Evolutionary conservation across 2,797 vertebrate species (phyloP), one percentile per base, ranked within the genome.

Genomic region (Avahi laniger): DNA sequence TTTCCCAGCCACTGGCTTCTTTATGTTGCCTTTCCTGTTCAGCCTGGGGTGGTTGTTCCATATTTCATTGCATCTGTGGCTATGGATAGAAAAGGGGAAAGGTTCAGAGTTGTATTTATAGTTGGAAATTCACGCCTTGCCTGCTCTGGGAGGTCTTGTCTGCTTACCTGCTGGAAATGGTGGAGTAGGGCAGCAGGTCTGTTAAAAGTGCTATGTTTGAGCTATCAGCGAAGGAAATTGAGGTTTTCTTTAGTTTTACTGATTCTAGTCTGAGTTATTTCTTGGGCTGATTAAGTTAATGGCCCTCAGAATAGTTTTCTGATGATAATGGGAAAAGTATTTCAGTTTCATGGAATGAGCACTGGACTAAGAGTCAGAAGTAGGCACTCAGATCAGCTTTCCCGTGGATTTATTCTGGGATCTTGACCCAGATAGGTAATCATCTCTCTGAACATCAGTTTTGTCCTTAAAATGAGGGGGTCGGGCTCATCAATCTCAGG

Each of bases 401-500:
- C 7, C 70, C 54, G 78, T 33, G 83, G 41, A 85, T 61, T 91
- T 93, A 17, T 75, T 89, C 88, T 87, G 33, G 88, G 80, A 54
- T 76, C 86, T 72, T 94, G 78, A n/a, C 24, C 54, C 41, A 84
- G 30, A 65, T 86, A 82, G 30, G 7, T 54, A 46, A 33, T 67
- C 52, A 54, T 63, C 59, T 95, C 33, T 95, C 24, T 96, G 67
- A 43, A 43, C 41, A 30, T 94, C 18, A 72, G 57, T 72, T 90
- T 96, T 86, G 73, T 69, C 78, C 85, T 94, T 88, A 72, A 93
- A 93, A 89, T 76, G 54, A 89, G 46, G 78, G 81, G 48, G 5
- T 14, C 41, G 50, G n/a, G 17, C 26, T 46, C 26, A 26, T 35
- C 41, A 35, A 46, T 81, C 73, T 82, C 69, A 79, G 54, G 57